These are phyloP conservation scores for Microctonus brassicae DNA, from an alignment of 2,888 invertebrate species.

Conservation along the genomic window DNA sequence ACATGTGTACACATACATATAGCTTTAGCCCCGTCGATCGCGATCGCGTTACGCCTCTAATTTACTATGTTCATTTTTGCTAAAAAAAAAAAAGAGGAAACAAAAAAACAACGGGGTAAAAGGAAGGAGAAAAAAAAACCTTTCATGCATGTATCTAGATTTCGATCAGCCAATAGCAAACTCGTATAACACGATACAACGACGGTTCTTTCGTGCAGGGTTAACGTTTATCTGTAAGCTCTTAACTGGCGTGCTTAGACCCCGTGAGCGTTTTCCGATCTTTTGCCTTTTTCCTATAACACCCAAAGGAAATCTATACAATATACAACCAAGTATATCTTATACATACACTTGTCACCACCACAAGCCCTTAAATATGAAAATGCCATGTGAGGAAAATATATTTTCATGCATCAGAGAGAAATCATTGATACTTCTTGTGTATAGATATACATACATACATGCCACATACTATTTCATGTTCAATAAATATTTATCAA, in stretches of 20 bases:
- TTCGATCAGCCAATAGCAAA: slow-evolving; percentile 23
- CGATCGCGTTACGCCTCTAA: slow-evolving; percentile 40
- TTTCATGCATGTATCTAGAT: slow-evolving; percentile 25
- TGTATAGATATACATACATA: too few species aligned
- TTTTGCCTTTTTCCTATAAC: slow-evolving; percentile 24
- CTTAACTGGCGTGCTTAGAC: slow-evolving; percentile 47
- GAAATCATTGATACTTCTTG: slow-evolving; percentile 7
- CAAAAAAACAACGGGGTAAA: background rate
- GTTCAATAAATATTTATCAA: slow-evolving; percentile 1
- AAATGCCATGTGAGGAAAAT: background rate
- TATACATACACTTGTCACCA: slow-evolving; percentile 39
- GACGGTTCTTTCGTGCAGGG: slow-evolving; percentile 40
- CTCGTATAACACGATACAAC: slow-evolving; percentile 19
- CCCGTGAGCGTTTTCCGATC: slow-evolving; percentile 65
- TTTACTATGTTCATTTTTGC: slow-evolving; percentile 34
- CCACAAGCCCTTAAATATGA: too few species aligned
- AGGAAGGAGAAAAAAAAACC: background rate
- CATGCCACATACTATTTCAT: too few species aligned
- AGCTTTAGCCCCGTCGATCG: slow-evolving; percentile 9
- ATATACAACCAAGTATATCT: background rate
- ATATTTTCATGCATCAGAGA: slow-evolving; percentile 5
- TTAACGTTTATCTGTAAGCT: slow-evolving; percentile 60
- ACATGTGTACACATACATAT: background rate
- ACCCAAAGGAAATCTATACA: slow-evolving; percentile 4
- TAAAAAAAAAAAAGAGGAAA: background rate